These are phyloP conservation scores for Percina caprodes DNA, from an alignment of 2,113 vertebrate genomes.

Conservation along the genomic window DNA sequence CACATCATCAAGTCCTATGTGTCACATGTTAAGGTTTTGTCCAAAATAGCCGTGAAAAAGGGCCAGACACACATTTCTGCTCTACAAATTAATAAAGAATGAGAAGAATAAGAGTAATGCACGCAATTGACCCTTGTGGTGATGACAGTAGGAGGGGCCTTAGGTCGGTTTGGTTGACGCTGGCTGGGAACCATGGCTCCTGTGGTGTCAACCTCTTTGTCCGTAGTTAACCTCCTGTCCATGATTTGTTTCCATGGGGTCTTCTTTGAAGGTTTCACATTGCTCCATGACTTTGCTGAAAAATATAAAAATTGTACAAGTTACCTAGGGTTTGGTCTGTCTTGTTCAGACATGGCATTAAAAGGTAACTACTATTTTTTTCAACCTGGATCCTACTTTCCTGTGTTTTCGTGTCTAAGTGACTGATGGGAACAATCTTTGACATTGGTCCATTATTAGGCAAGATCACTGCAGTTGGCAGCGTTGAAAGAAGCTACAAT, in stretches of 20 bases:
- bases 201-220: slow-evolving; percentile 53
- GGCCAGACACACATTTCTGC: slow-evolving; percentile 73
- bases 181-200: slow-evolving; percentile 16
- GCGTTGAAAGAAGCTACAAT: too few relatives aligned
- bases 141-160: slow-evolving; percentile 64
- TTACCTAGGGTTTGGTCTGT: background rate
- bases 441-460: too few relatives aligned
- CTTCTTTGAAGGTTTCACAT: slow-evolving; percentile 96
- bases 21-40: slow-evolving; percentile 56
- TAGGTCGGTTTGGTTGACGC: slow-evolving; percentile 34
- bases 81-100: slow-evolving; percentile 76
- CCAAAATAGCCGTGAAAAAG: slow-evolving; percentile 46
- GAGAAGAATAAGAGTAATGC: slow-evolving; percentile 65
- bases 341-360: too few relatives aligned
- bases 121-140: slow-evolving; percentile 80
- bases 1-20: slow-evolving; percentile 52
- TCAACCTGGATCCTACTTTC: too few relatives aligned
- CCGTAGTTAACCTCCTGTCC: slow-evolving; percentile 86
- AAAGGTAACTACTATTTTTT: too few relatives aligned
- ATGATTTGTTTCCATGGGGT: slow-evolving; percentile 94
- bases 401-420: too few relatives aligned
- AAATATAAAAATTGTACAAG: slow-evolving; percentile 34
- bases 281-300: slow-evolving; percentile 95
- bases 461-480: too few relatives aligned
- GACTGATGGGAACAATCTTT: too few relatives aligned